Conservation (phyloP, 2,888 invertebrate genomes). For the Dysmachus trigonus region DNA sequence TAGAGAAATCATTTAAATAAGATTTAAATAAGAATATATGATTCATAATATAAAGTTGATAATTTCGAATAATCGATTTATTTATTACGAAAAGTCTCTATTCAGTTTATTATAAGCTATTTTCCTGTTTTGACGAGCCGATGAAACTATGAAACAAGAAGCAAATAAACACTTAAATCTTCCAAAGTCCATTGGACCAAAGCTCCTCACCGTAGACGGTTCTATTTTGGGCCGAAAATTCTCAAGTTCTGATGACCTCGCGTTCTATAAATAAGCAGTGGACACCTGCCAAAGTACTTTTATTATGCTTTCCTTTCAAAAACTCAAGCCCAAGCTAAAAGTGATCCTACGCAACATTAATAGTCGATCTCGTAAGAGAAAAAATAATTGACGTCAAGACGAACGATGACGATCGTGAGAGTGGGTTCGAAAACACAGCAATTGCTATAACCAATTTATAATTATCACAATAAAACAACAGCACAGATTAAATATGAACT, state of each 20-base stretch:
- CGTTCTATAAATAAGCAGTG: background rate
- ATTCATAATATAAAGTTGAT: too few relatives aligned
- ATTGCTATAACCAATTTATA: background rate
- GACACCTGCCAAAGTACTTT: constrained; percentile 12
- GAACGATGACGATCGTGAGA: background rate
- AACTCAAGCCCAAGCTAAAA: background rate
- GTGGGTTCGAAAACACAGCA: background rate
- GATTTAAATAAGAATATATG: too few relatives aligned
- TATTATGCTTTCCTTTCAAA: background rate
- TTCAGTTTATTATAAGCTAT: background rate
- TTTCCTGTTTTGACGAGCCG: background rate
- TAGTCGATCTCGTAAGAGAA: background rate
- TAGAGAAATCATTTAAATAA: too few relatives aligned
- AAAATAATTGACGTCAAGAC: background rate
- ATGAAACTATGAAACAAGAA: background rate
- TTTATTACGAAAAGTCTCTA: background rate
- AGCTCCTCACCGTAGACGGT: background rate
- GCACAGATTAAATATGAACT: background rate
- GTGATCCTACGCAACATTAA: background rate
- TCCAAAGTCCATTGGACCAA: background rate
- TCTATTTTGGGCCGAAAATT: background rate
- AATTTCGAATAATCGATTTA: too few relatives aligned
- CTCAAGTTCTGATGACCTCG: constrained; percentile 8
- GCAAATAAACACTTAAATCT: background rate
- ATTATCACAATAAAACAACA: background rate